Conservation (phyloP, 1,140 invertebrate genomes). For the Micrasema longulum region DNA sequence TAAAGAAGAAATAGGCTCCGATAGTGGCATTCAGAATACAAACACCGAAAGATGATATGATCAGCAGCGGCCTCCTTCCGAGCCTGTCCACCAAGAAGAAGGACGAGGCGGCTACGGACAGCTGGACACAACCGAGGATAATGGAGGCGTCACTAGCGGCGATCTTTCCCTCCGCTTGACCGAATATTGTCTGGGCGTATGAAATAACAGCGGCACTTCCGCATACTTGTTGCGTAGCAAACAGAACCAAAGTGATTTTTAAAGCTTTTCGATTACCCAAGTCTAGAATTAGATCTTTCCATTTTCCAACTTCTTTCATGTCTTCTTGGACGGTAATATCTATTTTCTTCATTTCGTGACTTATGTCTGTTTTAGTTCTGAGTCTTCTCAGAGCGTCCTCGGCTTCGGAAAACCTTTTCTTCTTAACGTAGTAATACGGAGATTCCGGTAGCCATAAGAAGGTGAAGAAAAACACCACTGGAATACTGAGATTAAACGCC, state of each 20-base stretch:
- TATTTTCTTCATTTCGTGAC: conserved; percentile 73
- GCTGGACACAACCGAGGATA: conserved; percentile 75
- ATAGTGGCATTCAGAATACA: conserved; percentile 68
- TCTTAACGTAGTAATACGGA: conserved; percentile 71
- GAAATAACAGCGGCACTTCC: conserved; percentile 80
- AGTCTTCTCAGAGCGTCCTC: conserved; percentile 68
- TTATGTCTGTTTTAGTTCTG: conserved; percentile 68
- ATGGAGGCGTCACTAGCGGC: conserved; percentile 71
- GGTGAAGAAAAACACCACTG: conserved; percentile 66
- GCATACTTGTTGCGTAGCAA: conserved; percentile 80
- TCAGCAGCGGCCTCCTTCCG: conserved; percentile 77
- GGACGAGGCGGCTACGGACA: conserved; percentile 72
- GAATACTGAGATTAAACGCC: conserved; percentile 69
- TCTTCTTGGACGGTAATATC: conserved; percentile 71
- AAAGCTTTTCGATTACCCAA: conserved; percentile 75
- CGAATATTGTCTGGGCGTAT: conserved; percentile 80
- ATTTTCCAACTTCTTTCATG: conserved; percentile 66
- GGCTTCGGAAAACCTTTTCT: conserved; percentile 64
- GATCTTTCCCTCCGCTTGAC: conserved; percentile 66
- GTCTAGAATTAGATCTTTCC: conserved; percentile 72
- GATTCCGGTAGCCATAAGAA: conserved; percentile 73
- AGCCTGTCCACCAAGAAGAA: conserved; percentile 77
- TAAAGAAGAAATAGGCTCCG: conserved; percentile 71
- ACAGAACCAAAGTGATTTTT: conserved; percentile 71
- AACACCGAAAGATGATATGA: conserved; percentile 71